Evolutionary conservation across 1,140 invertebrate species (phyloP), one percentile per base, ranked within the genome.

Genomic region (Lordiphosa clarofinis): DNA sequence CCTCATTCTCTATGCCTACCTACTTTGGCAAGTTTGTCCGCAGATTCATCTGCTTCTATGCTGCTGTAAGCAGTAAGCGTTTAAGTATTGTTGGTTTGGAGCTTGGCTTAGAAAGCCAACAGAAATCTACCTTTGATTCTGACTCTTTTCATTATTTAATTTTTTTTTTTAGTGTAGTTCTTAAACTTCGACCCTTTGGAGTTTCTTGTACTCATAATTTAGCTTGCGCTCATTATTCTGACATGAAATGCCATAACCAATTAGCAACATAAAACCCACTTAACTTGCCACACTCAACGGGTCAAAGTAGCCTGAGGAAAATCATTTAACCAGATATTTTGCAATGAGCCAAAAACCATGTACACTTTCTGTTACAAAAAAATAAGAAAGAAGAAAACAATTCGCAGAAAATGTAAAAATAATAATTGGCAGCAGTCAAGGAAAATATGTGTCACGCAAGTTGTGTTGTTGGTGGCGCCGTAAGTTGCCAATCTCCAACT

Each of bases 371-470:
- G n/a, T n/a, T n/a, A n/a, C n/a, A 8, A 56, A 44, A 13, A 13
- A 31, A 9, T 21, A 40, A 35, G 31, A 36, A 40, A 35, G 31
- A 12, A 55, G 19, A 9, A n/a, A n/a, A n/a, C n/a, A n/a, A n/a
- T n/a, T n/a, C n/a, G n/a, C n/a, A 55, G 19, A 9, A 76, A 42
- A 67, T 49, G 58, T 35, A 44, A 40, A 60, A 62, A 72, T 52
- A 73, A 54, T 69, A 69, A 69, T 69, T 69, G 65, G 65, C 65
- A 68, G 55, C 49, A 48, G 56, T 69, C 47, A 65, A 46, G n/a
- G 21, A 55, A 60, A 65, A 64, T 55, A 69, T 75, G 52, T 70
- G 60, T 69, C 71, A 68, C 65, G 39, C 63, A 50, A 70, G 44
- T 50, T 19, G 0, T 48, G 39, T 47, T 58, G 38, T 47, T 46